A percentile compares a stretch with the other conserved stretches of the same genome.
These are phyloP conservation scores for Sesamia nonagrioides DNA, from an alignment of 1,140 invertebrate genomes.

Conservation along the genomic window DNA sequence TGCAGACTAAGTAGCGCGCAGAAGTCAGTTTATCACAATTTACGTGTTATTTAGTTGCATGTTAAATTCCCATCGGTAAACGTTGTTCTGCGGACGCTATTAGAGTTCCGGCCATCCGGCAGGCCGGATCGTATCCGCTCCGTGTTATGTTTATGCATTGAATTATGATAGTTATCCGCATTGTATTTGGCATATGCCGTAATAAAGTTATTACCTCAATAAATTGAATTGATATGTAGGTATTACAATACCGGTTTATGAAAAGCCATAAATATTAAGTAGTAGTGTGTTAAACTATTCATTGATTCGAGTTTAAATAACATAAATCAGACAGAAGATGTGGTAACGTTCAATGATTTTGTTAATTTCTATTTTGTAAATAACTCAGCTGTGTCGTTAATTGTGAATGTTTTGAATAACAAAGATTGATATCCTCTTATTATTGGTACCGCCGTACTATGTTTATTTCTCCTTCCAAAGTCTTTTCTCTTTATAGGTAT, in stretches of 20 bases:
- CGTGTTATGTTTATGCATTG: not conserved
- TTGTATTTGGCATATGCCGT: not conserved
- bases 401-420: no score
- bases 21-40: conserved; percentile 10
- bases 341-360: not conserved
- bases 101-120: not conserved
- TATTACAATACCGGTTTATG: not conserved
- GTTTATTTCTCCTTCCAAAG: no score
- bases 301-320: not conserved
- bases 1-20: no score
- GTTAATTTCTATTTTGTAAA: no score
- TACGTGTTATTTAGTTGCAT: not conserved
- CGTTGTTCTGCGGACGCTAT: conserved; percentile 4
- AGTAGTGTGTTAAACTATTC: not conserved
- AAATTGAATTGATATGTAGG: not conserved
- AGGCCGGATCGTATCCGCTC: no score
- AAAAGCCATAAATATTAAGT: not conserved
- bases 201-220: not conserved
- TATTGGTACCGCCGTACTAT: no score
- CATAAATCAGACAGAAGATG: not conserved
- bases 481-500: no score
- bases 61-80: conserved; percentile 16
- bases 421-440: no score
- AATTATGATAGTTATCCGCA: conserved; percentile 13
- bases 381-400: no score